Percentiles rank a stretch among this genome's conserved stretches.
phyloP scores from a whole-genome alignment of 53 echinoderm and acorn worm genomes.

The Holothuria scabra region DNA sequence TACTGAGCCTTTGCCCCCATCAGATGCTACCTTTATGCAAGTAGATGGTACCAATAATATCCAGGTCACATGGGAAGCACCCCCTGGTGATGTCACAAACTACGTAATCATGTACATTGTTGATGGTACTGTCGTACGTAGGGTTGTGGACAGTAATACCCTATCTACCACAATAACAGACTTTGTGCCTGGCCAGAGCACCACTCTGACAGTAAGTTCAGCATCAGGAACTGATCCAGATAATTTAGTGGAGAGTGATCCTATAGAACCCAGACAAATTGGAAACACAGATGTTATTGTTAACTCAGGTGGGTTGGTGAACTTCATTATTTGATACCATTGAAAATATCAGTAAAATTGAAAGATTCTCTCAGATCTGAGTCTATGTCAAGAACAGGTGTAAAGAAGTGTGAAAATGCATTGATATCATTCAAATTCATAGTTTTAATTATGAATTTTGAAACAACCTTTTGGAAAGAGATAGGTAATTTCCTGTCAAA shows the following conservation, averaged over 20 bases:
- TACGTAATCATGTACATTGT: conserved; percentile 27
- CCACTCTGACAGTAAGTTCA: conserved; percentile 18
- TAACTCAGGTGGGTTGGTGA: conserved; percentile 5
- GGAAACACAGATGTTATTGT: conserved; percentile 23
- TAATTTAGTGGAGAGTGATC: conserved; percentile 15
- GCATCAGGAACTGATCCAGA: conserved; percentile 20
- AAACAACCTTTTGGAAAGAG: too few relatives aligned
- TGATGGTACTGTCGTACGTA: conserved; percentile 4
- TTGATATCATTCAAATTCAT: too few relatives aligned
- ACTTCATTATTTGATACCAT: too few relatives aligned
- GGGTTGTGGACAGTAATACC: conserved; percentile 3
- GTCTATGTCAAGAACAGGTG: too few relatives aligned
- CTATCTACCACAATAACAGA: conserved; percentile 2
- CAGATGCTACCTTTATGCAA: conserved; percentile 16
- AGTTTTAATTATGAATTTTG: too few relatives aligned
- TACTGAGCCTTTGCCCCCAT: conserved; percentile 18
- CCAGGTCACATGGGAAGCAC: conserved; percentile 22
- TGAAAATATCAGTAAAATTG: too few relatives aligned
- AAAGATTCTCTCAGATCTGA: too few relatives aligned
- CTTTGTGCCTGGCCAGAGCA: conserved; percentile 22
- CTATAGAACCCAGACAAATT: conserved; percentile 11
- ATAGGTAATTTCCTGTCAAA: too few relatives aligned
- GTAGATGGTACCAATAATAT: conserved; percentile 24
- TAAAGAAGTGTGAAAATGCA: too few relatives aligned
- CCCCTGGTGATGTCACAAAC: conserved; percentile 18